Evolutionary conservation across 2,113 vertebrate species (phyloP).

Genomic region (Aphyosemion australe): DNA sequence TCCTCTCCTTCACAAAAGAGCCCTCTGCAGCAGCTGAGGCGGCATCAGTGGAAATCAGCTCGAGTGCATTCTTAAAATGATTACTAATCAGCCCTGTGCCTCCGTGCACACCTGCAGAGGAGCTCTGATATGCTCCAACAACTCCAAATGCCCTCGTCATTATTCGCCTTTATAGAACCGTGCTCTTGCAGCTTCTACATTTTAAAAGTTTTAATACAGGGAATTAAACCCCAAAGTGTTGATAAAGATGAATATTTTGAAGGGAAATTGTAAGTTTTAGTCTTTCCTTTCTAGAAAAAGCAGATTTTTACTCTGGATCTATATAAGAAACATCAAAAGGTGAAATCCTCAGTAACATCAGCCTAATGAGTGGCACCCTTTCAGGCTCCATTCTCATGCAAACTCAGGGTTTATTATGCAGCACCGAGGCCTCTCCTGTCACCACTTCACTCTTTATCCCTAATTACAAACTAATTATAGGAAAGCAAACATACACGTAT

Average conservation of each 20-base stretch:
- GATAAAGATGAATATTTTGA: background rate
- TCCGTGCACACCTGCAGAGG: slow-evolving; percentile 9
- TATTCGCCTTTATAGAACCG: background rate
- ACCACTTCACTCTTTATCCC: slow-evolving; percentile 62
- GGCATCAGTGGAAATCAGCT: slow-evolving; percentile 52
- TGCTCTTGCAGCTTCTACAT: background rate
- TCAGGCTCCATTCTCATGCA: slow-evolving; percentile 70
- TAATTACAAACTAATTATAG: slow-evolving; percentile 80
- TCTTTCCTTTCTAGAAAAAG: too few relatives aligned
- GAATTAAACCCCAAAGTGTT: too few relatives aligned
- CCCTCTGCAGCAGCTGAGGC: slow-evolving; percentile 46
- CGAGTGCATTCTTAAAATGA: slow-evolving; percentile 71
- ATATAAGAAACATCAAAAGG: slow-evolving; percentile 47
- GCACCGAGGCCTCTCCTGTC: slow-evolving; percentile 38
- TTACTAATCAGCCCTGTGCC: slow-evolving; percentile 57
- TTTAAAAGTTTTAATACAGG: background rate
- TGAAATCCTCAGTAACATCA: slow-evolving; percentile 57
- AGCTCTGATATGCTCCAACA: slow-evolving; percentile 9
- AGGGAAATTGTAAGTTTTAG: background rate
- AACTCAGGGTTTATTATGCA: slow-evolving; percentile 69
- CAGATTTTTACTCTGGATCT: background rate
- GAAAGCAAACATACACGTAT: slow-evolving; percentile 69
- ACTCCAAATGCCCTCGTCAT: slow-evolving; percentile 2
- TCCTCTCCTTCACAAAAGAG: slow-evolving; percentile 39
- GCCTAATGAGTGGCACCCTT: slow-evolving; percentile 59